Percentiles rank a stretch among this genome's conserved stretches.
These are phyloP conservation scores for Ciona savignyi DNA, from an alignment of 23 tunicate genomes.

Conservation along the genomic window DNA sequence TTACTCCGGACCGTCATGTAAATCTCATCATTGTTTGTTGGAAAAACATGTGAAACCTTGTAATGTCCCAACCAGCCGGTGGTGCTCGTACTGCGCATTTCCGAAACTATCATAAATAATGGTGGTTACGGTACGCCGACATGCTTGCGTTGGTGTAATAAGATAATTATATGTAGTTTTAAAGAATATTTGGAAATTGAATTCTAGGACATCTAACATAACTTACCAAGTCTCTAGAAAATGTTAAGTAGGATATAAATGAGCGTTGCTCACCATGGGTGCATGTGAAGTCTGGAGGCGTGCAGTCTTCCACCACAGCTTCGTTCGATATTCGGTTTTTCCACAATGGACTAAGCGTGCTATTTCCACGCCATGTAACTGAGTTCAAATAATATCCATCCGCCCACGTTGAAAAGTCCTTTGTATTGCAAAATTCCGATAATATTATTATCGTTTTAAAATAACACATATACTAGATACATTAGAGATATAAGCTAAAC, in stretches of 20 bases:
- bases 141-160: no score
- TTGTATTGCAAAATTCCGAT: no score
- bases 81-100: constrained; percentile 24
- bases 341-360: constrained; percentile 53
- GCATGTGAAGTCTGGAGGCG: constrained; percentile 31
- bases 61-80: constrained; percentile 88
- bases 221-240: not conserved
- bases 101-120: constrained; percentile 14
- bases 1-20: constrained; percentile 46
- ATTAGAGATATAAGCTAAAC: no score
- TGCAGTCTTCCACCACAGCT: constrained; percentile 34
- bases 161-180: no score
- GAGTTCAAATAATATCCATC: constrained; percentile 56
- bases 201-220: not conserved
- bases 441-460: no score
- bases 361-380: constrained; percentile 58
- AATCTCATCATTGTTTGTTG: constrained; percentile 17
- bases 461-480: no score
- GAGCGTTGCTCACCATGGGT: constrained; percentile 40
- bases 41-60: constrained; percentile 57
- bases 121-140: no score
- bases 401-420: constrained; percentile 35
- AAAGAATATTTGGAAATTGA: no score
- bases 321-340: constrained; percentile 70
- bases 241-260: not conserved